These are phyloP conservation scores for Patiria pectinifera DNA, from an alignment of 53 echinoderm and acorn worm species.

Conservation along the genomic window DNA sequence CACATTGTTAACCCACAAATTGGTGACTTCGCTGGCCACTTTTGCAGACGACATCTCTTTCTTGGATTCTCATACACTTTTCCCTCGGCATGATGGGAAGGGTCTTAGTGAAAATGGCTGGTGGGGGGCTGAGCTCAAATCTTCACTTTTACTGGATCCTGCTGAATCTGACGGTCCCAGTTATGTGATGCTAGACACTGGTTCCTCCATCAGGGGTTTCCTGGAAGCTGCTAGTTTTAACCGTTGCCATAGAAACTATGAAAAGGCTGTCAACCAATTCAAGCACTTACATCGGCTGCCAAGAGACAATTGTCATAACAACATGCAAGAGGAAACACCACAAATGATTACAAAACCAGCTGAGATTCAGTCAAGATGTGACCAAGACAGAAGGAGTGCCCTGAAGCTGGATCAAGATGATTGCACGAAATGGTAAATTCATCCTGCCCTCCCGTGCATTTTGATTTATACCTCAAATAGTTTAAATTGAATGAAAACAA, in stretches of 20 bases:
- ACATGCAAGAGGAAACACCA: not conserved
- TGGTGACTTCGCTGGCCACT: conserved; percentile 19
- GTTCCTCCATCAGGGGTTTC: conserved; percentile 10
- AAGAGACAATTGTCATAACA: not conserved
- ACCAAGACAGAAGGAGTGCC: not conserved
- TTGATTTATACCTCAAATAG: no score
- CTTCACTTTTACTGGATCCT: conserved; percentile 35
- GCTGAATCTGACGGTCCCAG: conserved; percentile 3
- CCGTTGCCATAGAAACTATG: conserved; percentile 54
- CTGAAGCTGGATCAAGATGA: conserved; percentile 10
- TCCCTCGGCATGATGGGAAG: conserved; percentile 55
- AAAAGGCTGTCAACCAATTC: conserved; percentile 4
- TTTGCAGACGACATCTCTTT: conserved; percentile 54
- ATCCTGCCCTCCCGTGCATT: not conserved
- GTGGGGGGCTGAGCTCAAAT: conserved; percentile 60
- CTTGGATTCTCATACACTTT: conserved; percentile 29
- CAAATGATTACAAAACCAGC: not conserved
- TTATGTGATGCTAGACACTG: not conserved
- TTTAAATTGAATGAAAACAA: no score
- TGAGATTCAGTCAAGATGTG: not conserved
- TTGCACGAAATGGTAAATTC: conserved; percentile 45
- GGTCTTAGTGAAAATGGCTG: conserved; percentile 67
- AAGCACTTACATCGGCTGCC: not conserved
- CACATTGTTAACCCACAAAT: not conserved
- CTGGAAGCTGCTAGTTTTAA: conserved; percentile 67